Percentiles rank a stretch among this genome's conserved stretches.
phyloP scores from a whole-genome alignment of 2,888 invertebrate species.

The Lepidochrysops patricia region DNA sequence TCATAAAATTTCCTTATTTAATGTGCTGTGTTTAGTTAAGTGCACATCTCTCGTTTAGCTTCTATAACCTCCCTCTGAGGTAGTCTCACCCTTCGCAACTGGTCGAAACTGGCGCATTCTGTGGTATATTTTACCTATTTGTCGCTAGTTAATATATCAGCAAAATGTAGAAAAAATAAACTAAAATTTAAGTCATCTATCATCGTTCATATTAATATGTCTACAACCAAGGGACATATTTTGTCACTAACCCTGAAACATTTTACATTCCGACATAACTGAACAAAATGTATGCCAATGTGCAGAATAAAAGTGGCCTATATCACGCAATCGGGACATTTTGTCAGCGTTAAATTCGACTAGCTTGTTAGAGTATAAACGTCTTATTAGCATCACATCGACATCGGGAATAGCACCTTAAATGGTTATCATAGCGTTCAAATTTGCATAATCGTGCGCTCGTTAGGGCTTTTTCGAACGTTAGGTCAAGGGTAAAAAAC shows the following conservation, averaged over 20 bases:
- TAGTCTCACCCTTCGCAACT: too few relatives aligned
- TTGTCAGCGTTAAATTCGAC: constrained; percentile 65
- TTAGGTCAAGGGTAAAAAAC: constrained; percentile 64
- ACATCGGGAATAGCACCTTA: constrained; percentile 28
- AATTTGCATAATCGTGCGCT: constrained; percentile 22
- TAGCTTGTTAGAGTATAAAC: constrained; percentile 29
- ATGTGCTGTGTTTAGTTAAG: too few relatives aligned
- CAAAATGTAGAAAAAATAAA: too few relatives aligned
- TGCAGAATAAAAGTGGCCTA: constrained; percentile 66
- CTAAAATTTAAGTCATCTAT: not conserved
- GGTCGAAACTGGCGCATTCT: too few relatives aligned
- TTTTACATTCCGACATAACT: not conserved
- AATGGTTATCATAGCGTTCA: constrained; percentile 26
- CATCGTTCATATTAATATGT: too few relatives aligned
- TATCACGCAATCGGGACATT: constrained; percentile 68
- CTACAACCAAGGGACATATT: not conserved
- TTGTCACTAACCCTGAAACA: not conserved
- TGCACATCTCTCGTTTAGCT: too few relatives aligned
- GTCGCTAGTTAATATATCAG: too few relatives aligned
- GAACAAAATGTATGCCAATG: constrained; percentile 29
- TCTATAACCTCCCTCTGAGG: too few relatives aligned
- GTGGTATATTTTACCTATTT: too few relatives aligned
- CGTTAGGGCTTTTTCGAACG: constrained; percentile 32
- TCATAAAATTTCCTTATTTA: too few relatives aligned
- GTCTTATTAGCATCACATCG: constrained; percentile 26